Percentiles rank a stretch among this genome's conserved stretches.
Evolutionary conservation across 2,888 invertebrate genomes (phyloP).

Genomic region (Ferdinandea cuprea): DNA sequence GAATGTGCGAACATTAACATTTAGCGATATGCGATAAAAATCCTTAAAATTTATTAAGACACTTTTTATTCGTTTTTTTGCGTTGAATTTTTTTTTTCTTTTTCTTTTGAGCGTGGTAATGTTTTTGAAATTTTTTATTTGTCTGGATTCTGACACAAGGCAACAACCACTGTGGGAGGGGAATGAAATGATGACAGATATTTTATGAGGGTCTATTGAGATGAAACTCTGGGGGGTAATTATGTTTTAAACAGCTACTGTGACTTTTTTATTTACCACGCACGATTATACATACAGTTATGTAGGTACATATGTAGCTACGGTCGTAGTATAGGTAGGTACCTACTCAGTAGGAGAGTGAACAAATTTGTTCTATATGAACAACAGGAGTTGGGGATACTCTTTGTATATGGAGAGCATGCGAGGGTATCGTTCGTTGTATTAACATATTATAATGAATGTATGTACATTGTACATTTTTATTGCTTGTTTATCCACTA

Average conservation of each 20-base stretch:
- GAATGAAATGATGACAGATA: constrained; percentile 24
- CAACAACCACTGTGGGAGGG: background rate
- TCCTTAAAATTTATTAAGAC: constrained; percentile 63
- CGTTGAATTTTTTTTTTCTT: background rate
- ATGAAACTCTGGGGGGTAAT: constrained; percentile 42
- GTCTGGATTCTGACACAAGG: too few species aligned
- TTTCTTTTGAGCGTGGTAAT: background rate
- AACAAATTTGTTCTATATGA: background rate
- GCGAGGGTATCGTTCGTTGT: background rate
- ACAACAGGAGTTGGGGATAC: background rate
- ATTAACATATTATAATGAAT: constrained; percentile 7
- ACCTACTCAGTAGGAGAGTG: background rate
- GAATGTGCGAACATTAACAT: constrained; percentile 66
- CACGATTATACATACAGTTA: too few species aligned
- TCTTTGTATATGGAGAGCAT: background rate
- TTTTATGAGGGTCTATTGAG: constrained; percentile 46
- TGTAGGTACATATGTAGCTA: too few species aligned
- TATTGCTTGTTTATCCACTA: constrained; percentile 17
- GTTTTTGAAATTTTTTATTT: constrained; percentile 5
- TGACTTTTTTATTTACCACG: constrained; percentile 32
- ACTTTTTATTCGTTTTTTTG: constrained; percentile 15
- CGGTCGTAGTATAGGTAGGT: too few species aligned
- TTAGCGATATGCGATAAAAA: constrained; percentile 52
- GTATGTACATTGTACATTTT: too few species aligned
- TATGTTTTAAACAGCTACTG: constrained; percentile 42